phyloP scores from a whole-genome alignment of 2,888 invertebrate species.

The Meliscaeva auricollis region DNA sequence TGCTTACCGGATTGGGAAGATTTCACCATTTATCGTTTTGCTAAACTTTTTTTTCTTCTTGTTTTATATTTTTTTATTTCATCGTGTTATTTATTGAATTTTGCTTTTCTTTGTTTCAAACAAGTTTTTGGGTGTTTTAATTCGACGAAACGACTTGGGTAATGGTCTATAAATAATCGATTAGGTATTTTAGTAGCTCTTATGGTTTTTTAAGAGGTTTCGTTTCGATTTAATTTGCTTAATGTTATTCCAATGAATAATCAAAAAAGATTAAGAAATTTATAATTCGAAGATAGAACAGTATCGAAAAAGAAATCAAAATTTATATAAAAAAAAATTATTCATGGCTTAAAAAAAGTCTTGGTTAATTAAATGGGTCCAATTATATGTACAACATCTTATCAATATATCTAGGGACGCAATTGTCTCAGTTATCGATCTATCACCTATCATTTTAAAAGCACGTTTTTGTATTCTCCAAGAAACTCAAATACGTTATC shows the following conservation, averaged over 20 bases:
- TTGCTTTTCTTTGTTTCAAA: conserved; percentile 37
- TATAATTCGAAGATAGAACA: background rate
- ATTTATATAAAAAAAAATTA: background rate
- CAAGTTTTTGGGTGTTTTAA: conserved; percentile 41
- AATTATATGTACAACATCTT: no score
- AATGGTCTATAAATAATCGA: conserved; percentile 55
- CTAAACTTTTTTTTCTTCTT: conserved; percentile 28
- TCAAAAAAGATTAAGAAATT: background rate
- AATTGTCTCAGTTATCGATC: no score
- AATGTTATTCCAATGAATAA: conserved; percentile 31
- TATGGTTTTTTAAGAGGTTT: conserved; percentile 49
- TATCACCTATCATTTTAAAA: no score
- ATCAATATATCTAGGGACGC: no score
- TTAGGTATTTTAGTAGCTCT: conserved; percentile 42
- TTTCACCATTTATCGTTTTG: conserved; percentile 51
- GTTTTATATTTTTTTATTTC: conserved; percentile 33
- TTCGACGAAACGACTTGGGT: conserved; percentile 44
- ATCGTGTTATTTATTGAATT: conserved; percentile 33
- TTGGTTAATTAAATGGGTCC: no score
- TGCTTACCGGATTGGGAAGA: conserved; percentile 58
- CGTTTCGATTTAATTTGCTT: conserved; percentile 28
- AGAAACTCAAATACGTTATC: no score
- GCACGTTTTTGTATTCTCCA: no score
- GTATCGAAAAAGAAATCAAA: no score
- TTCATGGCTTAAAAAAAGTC: no score